These are phyloP conservation scores for Melinaea marsaeus DNA, from an alignment of 2,888 invertebrate genomes.

Conservation along the genomic window DNA sequence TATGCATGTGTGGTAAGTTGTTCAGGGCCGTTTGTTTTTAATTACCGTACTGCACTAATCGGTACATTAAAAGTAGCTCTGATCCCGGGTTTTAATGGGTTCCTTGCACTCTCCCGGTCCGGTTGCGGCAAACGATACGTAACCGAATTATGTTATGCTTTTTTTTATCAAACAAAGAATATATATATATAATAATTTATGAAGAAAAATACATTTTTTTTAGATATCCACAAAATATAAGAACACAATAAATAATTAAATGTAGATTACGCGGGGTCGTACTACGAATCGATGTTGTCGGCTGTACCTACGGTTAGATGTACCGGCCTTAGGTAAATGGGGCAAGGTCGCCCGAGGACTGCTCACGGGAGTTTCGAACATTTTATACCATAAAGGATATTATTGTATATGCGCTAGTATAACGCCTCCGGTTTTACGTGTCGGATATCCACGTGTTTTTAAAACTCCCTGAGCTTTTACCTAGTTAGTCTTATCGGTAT, in stretches of 20 bases:
- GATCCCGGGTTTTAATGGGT: slow-evolving; percentile 1
- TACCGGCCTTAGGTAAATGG: slow-evolving; percentile 15
- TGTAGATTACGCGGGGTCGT: slow-evolving; percentile 45
- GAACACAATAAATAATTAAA: slow-evolving; percentile 43
- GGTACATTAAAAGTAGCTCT: background rate
- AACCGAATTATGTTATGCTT: background rate
- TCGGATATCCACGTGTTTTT: too few species aligned
- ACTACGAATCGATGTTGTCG: slow-evolving; percentile 43
- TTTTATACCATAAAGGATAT: too few species aligned
- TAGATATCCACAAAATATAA: slow-evolving; percentile 1
- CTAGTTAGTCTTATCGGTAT: too few species aligned
- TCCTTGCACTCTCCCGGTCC: background rate
- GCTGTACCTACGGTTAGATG: slow-evolving; percentile 13
- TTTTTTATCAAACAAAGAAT: too few species aligned
- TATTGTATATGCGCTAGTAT: too few species aligned
- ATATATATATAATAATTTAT: too few species aligned
- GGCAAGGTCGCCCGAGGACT: slow-evolving; percentile 13
- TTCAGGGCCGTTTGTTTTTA: too few species aligned
- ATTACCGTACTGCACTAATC: background rate
- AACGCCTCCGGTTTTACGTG: too few species aligned
- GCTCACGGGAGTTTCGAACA: background rate
- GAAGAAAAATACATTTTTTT: too few species aligned
- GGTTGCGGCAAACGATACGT: background rate
- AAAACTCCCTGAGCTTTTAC: too few species aligned
- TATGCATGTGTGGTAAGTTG: too few species aligned